These are phyloP conservation scores for Crossocerus cetratus DNA, from an alignment of 2,888 invertebrate species.

Conservation along the genomic window DNA sequence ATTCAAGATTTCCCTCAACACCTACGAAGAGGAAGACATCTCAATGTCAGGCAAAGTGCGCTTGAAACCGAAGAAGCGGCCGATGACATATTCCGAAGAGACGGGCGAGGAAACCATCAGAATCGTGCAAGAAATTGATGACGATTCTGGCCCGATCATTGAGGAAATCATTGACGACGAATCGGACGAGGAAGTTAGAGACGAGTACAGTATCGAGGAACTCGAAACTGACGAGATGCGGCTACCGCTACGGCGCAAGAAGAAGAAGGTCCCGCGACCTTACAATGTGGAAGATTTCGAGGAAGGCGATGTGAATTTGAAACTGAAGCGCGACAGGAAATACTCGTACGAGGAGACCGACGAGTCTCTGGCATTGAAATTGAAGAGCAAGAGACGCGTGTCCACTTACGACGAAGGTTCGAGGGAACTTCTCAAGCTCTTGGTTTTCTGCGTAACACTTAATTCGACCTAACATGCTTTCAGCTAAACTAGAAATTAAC, in stretches of 20 bases:
- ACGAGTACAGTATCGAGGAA: conserved; percentile 78
- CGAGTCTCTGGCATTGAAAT: conserved; percentile 84
- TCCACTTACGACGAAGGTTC: conserved; percentile 83
- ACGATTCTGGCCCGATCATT: conserved; percentile 79
- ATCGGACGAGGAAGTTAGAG: conserved; percentile 80
- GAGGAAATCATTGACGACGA: conserved; percentile 83
- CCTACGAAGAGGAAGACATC: conserved; percentile 92
- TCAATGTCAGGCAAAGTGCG: conserved; percentile 91
- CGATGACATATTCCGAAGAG: conserved; percentile 87
- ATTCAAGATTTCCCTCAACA: conserved; percentile 90
- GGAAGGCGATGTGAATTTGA: conserved; percentile 77
- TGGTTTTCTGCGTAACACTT: conserved; percentile 34
- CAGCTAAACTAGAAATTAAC: conserved; percentile 53
- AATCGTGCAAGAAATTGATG: conserved; percentile 82
- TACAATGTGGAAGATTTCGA: conserved; percentile 79
- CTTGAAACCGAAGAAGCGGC: conserved; percentile 84
- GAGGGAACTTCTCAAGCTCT: conserved; percentile 25
- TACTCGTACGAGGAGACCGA: conserved; percentile 78
- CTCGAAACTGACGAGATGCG: conserved; percentile 73
- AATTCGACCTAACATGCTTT: conserved; percentile 58
- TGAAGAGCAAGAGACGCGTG: conserved; percentile 84
- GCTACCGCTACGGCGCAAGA: conserved; percentile 71
- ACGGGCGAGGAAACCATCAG: conserved; percentile 87
- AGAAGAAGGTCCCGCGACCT: conserved; percentile 67
- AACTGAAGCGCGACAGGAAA: conserved; percentile 76